Evolutionary conservation across 2,797 vertebrate species (phyloP), one percentile per base, ranked within the genome.

Genomic region (Rhynchotus rufescens): DNA sequence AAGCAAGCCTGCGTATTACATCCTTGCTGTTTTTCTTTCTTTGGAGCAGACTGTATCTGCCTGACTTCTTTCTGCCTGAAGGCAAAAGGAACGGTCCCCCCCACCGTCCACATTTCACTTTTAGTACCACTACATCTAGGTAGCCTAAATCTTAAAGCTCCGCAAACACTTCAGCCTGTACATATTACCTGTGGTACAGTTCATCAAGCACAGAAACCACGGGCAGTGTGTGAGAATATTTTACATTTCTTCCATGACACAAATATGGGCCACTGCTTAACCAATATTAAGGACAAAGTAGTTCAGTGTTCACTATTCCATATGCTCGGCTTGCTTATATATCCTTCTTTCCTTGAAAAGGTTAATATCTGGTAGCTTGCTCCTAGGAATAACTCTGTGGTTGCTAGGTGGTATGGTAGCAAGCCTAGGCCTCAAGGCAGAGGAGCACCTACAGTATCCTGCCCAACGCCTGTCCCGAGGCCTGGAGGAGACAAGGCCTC

Each of bases 101-200:
- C 67, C n/a, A n/a, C n/a, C 81, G 89, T 73, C 67, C 87, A 92
- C 94, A 95, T 95, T 95, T 96, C 92, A 95, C 82, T 92, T 96
- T 94, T 92, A 96, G 84, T 80, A 78, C 62, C 62, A 42, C 79
- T 78, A 80, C 86, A 92, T 85, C 73, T 64, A 76, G 82, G 92
- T 81, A 93, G 85, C 52, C 91, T 94, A 91, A 95, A 95, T 93
- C 92, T 95, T 86, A 76, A 89, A 57, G 89, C 80, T 95, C 92
- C 90, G 76, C 85, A 95, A 95, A 94, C 77, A 88, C 90, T 94
- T 95, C 90, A 91, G 67, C 69, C 60, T 80, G 87, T 67, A 90
- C 92, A 57, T 90, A 93, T 87, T 95, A 92, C 87, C 80, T 64
- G 71, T 67, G 60, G 82, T 73, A 86, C 85, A 92, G 82, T 91